Conservation (phyloP, 2,113 vertebrate genomes). For the Sinocyclocheilus maitianheensis region DNA sequence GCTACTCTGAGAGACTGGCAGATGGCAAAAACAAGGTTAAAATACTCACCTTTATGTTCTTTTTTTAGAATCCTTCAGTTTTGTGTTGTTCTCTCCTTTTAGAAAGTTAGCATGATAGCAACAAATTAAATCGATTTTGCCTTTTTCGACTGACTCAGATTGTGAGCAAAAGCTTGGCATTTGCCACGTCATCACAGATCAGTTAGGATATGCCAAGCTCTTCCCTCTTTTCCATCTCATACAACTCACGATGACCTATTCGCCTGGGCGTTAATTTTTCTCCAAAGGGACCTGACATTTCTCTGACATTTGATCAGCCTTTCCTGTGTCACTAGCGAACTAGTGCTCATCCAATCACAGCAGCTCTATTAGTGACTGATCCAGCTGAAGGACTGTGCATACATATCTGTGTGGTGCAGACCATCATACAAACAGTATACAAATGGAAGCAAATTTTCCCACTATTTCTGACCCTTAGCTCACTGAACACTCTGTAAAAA, state of each 20-base stretch:
- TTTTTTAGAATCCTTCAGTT: background rate
- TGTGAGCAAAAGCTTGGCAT: constrained; percentile 35
- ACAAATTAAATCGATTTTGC: background rate
- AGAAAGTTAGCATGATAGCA: background rate
- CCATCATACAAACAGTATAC: background rate
- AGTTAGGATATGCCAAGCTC: constrained; percentile 3
- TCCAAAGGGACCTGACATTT: constrained; percentile 48
- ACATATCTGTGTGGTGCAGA: constrained; percentile 1
- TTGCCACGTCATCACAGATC: constrained; percentile 7
- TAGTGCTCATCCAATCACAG: constrained; percentile 33
- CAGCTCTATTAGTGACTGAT: constrained; percentile 24
- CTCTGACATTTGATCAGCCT: constrained; percentile 50
- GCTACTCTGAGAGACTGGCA: background rate
- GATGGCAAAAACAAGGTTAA: background rate
- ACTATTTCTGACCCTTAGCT: background rate
- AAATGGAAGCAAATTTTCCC: background rate
- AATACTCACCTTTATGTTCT: constrained; percentile 4
- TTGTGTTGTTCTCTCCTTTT: background rate
- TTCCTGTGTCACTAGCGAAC: constrained; percentile 10
- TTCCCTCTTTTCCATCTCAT: background rate
- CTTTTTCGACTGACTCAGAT: background rate
- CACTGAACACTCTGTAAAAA: background rate
- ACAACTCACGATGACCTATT: constrained; percentile 36
- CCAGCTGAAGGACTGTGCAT: background rate
- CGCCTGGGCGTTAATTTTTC: constrained; percentile 25